Conservation (phyloP, 1,140 invertebrate species). For the Latrodectus geometricus region DNA sequence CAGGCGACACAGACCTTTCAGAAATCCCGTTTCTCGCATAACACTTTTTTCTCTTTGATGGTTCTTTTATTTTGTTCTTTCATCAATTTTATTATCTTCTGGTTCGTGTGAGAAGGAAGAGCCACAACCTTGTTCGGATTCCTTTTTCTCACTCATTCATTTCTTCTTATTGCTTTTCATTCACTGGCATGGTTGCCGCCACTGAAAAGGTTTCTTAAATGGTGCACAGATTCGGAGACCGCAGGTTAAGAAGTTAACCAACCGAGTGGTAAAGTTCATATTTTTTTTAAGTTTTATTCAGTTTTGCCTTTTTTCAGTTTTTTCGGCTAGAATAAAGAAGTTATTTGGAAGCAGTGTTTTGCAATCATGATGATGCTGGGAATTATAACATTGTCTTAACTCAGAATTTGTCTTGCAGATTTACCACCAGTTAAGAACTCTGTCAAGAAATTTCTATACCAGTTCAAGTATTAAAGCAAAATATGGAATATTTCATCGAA, state of each 20-base stretch:
- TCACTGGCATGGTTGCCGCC: neutral
- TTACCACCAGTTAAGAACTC: no score
- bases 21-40: slow-evolving; percentile 47
- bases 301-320: no score
- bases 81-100: neutral
- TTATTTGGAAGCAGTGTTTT: no score
- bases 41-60: slow-evolving; percentile 19
- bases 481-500: no score
- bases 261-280: slow-evolving; percentile 7
- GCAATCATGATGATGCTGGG: no score
- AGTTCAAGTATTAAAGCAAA: no score
- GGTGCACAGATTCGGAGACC: slow-evolving; percentile 1
- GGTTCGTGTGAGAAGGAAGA: neutral
- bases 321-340: no score
- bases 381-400: no score
- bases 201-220: slow-evolving; percentile 12
- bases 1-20: slow-evolving; percentile 52
- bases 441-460: no score
- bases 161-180: neutral
- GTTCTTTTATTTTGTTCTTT: slow-evolving; percentile 34
- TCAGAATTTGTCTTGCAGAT: no score
- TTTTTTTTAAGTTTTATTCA: slow-evolving; percentile 3
- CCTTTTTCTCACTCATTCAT: neutral
- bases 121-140: neutral
- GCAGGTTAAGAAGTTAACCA: slow-evolving; percentile 10